Conservation (phyloP, 2,797 vertebrate species). For the Apogon hyalosoma region DNA sequence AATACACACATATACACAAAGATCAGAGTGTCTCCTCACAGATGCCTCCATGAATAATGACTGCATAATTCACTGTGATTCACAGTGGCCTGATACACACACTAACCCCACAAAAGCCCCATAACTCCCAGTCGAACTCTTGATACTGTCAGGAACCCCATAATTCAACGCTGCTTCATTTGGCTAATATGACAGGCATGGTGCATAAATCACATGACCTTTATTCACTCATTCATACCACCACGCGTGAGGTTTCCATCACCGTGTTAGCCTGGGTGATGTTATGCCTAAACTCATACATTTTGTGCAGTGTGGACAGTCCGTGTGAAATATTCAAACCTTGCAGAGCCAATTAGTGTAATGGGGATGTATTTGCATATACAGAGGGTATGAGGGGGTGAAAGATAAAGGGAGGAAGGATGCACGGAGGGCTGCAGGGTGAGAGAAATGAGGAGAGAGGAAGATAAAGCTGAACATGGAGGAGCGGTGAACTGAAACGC, state of each 20-base stretch:
- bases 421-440: background rate
- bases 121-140: conserved; percentile 36
- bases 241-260: conserved; percentile 35
- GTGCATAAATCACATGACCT: conserved; percentile 65
- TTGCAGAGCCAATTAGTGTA: conserved; percentile 69
- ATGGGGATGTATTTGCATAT: conserved; percentile 65
- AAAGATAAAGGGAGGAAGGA: conserved; percentile 33
- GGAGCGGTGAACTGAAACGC: background rate
- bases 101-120: conserved; percentile 16
- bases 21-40: conserved; percentile 28
- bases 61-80: conserved; percentile 54
- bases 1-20: conserved; percentile 1
- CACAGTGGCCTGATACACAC: conserved; percentile 15
- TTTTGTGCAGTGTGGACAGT: conserved; percentile 19
- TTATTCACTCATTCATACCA: conserved; percentile 45
- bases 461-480: conserved; percentile 1
- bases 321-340: conserved; percentile 61
- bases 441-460: conserved; percentile 6
- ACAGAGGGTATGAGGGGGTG: conserved; percentile 12
- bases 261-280: conserved; percentile 25
- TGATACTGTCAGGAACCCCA: conserved; percentile 28
- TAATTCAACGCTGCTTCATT: conserved; percentile 66
- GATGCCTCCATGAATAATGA: conserved; percentile 48
- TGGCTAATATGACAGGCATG: conserved; percentile 62
- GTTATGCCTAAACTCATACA: conserved; percentile 14